phyloP scores from a whole-genome alignment of 2,797 vertebrate genomes.

The Characodon lateralis region DNA sequence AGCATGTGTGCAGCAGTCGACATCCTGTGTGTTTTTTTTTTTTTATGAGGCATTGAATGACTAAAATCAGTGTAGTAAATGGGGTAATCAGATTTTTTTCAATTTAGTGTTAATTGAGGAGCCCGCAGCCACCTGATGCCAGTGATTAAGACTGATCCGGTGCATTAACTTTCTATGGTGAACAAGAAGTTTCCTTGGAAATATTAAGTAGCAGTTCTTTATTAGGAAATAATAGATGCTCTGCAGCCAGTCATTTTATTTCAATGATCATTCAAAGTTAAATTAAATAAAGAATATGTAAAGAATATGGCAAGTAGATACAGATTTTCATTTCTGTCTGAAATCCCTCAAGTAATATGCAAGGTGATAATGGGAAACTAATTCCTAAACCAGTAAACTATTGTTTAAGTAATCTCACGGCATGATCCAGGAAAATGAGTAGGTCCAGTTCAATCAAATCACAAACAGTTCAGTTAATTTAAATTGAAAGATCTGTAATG shows the following conservation, averaged over 20 bases:
- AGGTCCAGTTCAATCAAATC: background rate
- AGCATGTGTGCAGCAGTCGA: background rate
- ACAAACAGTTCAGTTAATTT: background rate
- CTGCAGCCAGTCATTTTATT: background rate
- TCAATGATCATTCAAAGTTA: background rate
- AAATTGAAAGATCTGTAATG: background rate
- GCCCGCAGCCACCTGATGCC: constrained; percentile 14
- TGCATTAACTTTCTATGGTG: constrained; percentile 6
- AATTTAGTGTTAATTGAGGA: constrained; percentile 13
- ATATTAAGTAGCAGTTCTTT: constrained; percentile 2
- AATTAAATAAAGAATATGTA: background rate
- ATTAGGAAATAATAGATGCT: constrained; percentile 7
- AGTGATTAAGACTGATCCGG: constrained; percentile 11
- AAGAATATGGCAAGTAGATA: background rate
- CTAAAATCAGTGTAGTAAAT: constrained; percentile 10
- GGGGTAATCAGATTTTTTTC: constrained; percentile 8
- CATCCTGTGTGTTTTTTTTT: background rate
- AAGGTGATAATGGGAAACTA: background rate
- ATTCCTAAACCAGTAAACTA: background rate
- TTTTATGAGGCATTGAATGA: constrained; percentile 1
- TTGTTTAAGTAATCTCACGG: background rate
- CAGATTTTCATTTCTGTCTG: background rate
- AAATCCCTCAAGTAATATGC: background rate
- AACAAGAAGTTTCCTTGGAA: constrained; percentile 4
- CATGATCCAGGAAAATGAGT: background rate